A percentile compares a stretch with the other conserved stretches of the same genome.
Conservation (phyloP, 2,113 vertebrate species). For the Alligator sinensis region DNA sequence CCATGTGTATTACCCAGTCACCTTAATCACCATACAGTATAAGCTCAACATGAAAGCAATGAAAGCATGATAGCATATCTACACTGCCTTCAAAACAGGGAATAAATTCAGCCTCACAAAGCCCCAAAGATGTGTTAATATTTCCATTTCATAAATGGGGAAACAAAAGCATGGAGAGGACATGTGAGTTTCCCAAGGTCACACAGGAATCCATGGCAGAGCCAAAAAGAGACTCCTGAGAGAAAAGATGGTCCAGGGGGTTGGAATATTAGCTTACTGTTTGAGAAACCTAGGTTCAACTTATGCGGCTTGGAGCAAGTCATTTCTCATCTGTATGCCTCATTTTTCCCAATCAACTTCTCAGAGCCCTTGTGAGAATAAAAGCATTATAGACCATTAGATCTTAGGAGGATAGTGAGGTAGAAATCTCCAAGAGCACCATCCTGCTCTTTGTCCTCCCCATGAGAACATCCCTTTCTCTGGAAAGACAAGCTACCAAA, state of each 20-base stretch:
- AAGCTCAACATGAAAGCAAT: neutral
- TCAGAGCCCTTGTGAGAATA: neutral
- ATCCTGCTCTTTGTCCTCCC: neutral
- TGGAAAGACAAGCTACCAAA: neutral
- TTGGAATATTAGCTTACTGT: neutral
- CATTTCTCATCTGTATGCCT: neutral
- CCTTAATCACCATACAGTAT: neutral
- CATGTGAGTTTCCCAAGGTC: neutral
- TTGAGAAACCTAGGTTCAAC: neutral
- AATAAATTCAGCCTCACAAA: neutral
- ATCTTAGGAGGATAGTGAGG: neutral
- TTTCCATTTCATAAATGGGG: neutral
- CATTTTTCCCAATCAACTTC: neutral
- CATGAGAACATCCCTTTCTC: rapidly evolving
- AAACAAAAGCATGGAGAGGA: neutral
- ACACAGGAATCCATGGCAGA: neutral
- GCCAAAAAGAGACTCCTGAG: neutral
- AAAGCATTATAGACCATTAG: neutral
- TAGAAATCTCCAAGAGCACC: neutral
- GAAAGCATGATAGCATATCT: neutral
- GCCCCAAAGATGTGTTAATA: neutral
- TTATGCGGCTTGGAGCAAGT: neutral
- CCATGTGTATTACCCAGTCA: neutral
- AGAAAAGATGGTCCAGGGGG: neutral
- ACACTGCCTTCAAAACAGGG: neutral